Base-by-base conservation (phyloP, 2,113 vertebrate genomes). In the Australoheros scitulus region DNA sequence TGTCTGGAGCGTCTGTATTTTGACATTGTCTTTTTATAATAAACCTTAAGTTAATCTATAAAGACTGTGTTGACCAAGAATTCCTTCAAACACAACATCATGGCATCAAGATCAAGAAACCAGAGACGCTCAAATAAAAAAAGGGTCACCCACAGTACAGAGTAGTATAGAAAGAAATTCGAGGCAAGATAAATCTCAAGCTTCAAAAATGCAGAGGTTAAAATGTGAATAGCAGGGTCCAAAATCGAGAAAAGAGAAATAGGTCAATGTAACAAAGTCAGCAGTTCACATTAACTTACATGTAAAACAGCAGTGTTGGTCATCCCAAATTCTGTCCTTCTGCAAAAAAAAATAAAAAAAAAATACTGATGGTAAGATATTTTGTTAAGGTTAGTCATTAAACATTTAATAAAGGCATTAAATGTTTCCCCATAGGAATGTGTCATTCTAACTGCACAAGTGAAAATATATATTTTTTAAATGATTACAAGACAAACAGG, bases 261-360 rank as follows among this genome's bases (percentile, higher is more conserved):
- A 18, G 18, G 20, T 63, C 2, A 11, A 17, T 20, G 60, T 61
- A 36, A 32, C 60, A 3, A 61, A 63, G 17, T 63, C n/a, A 14
- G 5, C 18, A 64, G 11, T 17, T 17, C 5, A 17, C 7, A 64
- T 22, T 64, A n/a, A 36, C 61, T 88, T 88, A 94, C 95, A 95
- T 52, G 89, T 79, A 55, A 87, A 93, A 85, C 92, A 94, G 88
- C 94, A 94, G 36, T 87, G 81, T 22, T 91, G 56, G 4, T 87
- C n/a, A 3, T 95, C 94, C 94, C 94, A 94, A 11, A 91, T 75
- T 61, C 82, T 85, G 15, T 83, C 76, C 17, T 89, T 88, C 94
- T 95, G 87, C 3, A 80, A 52, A 63, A 75, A 7, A 34, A 34
- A 34, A 34, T 11, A 75, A 34, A 77, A 29, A 0, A 6, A 61